These are phyloP conservation scores for Diplodus sargus DNA, from an alignment of 2,797 vertebrate species.

Conservation along the genomic window DNA sequence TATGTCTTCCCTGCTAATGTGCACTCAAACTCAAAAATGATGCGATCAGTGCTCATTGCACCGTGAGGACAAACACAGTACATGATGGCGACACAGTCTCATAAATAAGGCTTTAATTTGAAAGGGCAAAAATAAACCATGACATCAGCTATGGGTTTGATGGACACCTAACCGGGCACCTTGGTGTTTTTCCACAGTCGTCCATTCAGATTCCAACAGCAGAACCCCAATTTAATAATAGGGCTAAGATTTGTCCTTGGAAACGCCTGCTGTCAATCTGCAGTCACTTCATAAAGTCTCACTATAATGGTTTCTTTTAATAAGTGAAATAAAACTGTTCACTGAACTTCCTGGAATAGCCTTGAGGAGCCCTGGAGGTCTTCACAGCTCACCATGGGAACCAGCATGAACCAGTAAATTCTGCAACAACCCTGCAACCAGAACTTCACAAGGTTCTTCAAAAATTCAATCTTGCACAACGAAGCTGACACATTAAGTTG, in stretches of 20 bases:
- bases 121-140: neutral
- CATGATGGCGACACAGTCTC: too few species aligned
- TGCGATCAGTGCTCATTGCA: neutral
- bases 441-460: neutral
- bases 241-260: conserved; percentile 5
- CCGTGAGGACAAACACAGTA: neutral
- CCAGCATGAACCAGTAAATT: neutral
- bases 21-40: neutral
- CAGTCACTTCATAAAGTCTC: neutral
- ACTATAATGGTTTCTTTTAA: conserved; percentile 18
- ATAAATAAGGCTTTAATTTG: neutral
- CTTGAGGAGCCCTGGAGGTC: conserved; percentile 14
- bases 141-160: neutral
- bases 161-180: conserved; percentile 5
- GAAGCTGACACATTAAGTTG: too few species aligned
- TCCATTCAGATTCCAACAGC: conserved; percentile 21
- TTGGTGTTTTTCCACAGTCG: neutral
- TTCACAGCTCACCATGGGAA: conserved; percentile 1
- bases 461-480: too few species aligned
- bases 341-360: conserved; percentile 15
- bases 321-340: conserved; percentile 1
- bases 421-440: conserved; percentile 5
- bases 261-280: conserved; percentile 11
- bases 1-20: neutral
- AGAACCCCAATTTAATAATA: conserved; percentile 5